Evolutionary conservation across 2,797 vertebrate genomes (phyloP).

Genomic region (Anabas testudineus): DNA sequence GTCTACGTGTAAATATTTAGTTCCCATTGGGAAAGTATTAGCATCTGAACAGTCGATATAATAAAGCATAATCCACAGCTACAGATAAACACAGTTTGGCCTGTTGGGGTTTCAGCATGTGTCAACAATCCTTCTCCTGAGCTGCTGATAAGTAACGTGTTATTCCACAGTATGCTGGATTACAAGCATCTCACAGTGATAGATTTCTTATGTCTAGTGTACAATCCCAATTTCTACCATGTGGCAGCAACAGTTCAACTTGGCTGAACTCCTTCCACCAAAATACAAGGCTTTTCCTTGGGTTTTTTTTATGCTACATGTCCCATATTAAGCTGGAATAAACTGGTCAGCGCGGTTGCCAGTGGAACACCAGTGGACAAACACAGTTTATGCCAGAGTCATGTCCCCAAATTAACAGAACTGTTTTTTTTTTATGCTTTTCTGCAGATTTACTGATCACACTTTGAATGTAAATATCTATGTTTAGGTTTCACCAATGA

Average conservation of each 20-base stretch:
- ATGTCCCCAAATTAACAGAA: constrained; percentile 60
- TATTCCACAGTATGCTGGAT: constrained; percentile 18
- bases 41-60: constrained; percentile 48
- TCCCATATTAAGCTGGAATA: constrained; percentile 85
- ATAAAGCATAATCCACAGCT: constrained; percentile 56
- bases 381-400: constrained; percentile 75
- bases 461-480: constrained; percentile 85
- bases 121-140: constrained; percentile 39
- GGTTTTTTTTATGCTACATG: constrained; percentile 70
- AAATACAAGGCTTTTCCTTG: constrained; percentile 33
- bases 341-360: constrained; percentile 66
- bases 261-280: constrained; percentile 14
- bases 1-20: constrained; percentile 44
- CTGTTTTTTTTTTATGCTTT: constrained; percentile 63
- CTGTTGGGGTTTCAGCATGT: constrained; percentile 37
- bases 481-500: constrained; percentile 90
- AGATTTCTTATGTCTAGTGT: not conserved
- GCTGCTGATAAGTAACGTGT: constrained; percentile 25
- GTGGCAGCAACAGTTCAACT: not conserved
- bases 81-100: constrained; percentile 57
- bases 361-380: constrained; percentile 39
- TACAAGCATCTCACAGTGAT: constrained; percentile 11
- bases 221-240: not conserved
- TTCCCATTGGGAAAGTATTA: constrained; percentile 55
- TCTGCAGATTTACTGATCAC: constrained; percentile 62